phyloP scores from a whole-genome alignment of 1,140 invertebrate genomes.

The Magallana gigas region DNA sequence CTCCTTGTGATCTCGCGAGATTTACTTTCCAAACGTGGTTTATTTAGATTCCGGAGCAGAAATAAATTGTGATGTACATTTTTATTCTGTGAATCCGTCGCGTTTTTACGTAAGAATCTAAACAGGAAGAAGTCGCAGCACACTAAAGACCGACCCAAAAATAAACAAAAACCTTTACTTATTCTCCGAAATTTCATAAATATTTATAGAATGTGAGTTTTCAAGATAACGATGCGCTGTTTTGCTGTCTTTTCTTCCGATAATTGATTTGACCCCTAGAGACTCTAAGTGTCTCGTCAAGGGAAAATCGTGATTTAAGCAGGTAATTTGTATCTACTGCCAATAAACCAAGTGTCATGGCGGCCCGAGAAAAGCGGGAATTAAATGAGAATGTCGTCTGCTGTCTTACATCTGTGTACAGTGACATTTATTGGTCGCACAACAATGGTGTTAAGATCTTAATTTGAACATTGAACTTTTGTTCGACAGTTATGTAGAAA shows the following conservation, averaged over 20 bases:
- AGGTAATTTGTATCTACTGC: constrained; percentile 37
- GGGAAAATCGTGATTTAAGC: background rate
- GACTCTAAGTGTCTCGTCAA: background rate
- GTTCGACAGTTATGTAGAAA: constrained; percentile 1
- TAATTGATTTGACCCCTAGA: background rate
- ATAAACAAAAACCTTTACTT: background rate
- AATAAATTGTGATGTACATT: background rate
- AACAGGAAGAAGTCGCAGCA: background rate
- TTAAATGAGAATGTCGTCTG: background rate
- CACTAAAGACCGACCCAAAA: background rate
- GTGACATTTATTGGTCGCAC: constrained; percentile 15
- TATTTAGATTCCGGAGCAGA: background rate
- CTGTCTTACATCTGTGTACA: background rate
- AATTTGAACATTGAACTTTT: constrained; percentile 30
- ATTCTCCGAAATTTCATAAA: constrained; percentile 13
- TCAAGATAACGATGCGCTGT: background rate
- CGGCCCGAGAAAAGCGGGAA: background rate
- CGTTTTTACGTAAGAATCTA: constrained; percentile 18
- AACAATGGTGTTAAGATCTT: constrained; percentile 4
- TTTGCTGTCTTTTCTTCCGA: background rate
- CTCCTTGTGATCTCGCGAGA: background rate
- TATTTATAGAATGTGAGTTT: background rate
- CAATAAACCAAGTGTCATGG: constrained; percentile 6
- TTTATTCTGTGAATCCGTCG: background rate
- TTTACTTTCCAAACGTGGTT: background rate